phyloP scores from a whole-genome alignment of 1,140 invertebrate genomes.

The Drosophila bocqueti region DNA sequence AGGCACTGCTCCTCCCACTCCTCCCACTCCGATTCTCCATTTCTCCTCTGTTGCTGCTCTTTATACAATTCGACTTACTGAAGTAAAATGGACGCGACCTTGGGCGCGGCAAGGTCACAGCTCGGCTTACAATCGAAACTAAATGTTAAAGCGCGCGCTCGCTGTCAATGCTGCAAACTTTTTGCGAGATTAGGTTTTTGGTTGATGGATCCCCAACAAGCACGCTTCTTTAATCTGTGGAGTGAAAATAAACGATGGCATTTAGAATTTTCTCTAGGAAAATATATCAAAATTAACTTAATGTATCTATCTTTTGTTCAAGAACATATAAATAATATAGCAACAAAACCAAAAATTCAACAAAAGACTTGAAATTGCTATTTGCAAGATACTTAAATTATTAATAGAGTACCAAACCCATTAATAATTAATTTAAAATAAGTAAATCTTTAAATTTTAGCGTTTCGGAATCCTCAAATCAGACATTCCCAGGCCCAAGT shows the following conservation, averaged over 20 bases:
- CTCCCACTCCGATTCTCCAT: not conserved
- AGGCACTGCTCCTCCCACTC: not conserved
- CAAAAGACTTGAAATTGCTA: too few relatives aligned
- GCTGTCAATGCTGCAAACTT: constrained; percentile 69
- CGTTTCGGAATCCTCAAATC: not conserved
- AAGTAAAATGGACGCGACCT: constrained; percentile 41
- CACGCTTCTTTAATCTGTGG: constrained; percentile 59
- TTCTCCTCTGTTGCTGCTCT: constrained; percentile 6
- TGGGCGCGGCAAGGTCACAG: constrained; percentile 33
- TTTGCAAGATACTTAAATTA: too few relatives aligned
- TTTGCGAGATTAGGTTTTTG: constrained; percentile 80
- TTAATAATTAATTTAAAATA: not conserved
- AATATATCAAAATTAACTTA: not conserved
- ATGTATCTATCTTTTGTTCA: not conserved
- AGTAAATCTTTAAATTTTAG: not conserved
- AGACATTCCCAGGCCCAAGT: not conserved
- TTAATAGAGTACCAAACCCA: too few relatives aligned
- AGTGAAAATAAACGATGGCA: not conserved
- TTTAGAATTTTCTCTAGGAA: not conserved
- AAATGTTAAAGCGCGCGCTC: constrained; percentile 73
- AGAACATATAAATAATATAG: not conserved
- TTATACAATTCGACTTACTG: constrained; percentile 44
- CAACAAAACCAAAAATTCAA: not conserved
- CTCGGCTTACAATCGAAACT: constrained; percentile 52
- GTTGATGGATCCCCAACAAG: constrained; percentile 73